Evolutionary conservation across 2,888 invertebrate species (phyloP).

Genomic region (Platycnemis pennipes): DNA sequence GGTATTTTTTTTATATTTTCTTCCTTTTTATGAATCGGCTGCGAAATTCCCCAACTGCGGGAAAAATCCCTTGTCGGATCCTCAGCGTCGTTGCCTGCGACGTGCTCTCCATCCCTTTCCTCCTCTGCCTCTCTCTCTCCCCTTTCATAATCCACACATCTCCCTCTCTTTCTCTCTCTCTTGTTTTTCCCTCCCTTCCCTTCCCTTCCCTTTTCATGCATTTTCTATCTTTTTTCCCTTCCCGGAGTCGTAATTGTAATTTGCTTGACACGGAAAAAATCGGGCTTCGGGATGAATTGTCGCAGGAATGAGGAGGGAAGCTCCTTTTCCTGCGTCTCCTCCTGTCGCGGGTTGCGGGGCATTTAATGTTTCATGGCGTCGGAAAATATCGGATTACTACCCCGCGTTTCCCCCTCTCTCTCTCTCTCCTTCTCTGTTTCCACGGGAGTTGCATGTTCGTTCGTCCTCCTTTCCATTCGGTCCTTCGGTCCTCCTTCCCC

Average conservation of each 20-base stretch:
- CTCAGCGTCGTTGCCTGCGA: not conserved
- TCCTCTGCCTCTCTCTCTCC: not conserved
- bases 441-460: not conserved
- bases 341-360: not conserved
- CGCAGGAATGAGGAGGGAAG: not conserved
- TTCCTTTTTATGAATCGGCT: slow-evolving; percentile 9
- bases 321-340: not conserved
- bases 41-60: slow-evolving; percentile 19
- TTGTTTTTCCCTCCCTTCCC: not conserved
- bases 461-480: slow-evolving; percentile 28
- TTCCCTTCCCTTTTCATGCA: not conserved
- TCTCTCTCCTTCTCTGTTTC: not conserved
- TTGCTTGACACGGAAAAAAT: slow-evolving; percentile 27
- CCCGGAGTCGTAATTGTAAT: slow-evolving; percentile 12
- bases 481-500: too few relatives aligned
- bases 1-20: not conserved
- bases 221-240: not conserved
- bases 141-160: too few relatives aligned
- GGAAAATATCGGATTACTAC: not conserved
- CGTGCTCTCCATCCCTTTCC: not conserved
- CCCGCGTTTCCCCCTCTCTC: not conserved
- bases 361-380: slow-evolving; percentile 21
- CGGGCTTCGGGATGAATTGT: not conserved
- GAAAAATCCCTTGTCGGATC: slow-evolving; percentile 18
- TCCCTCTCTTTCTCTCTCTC: not conserved